Conservation (phyloP, 2,888 invertebrate species). For the Saturnia japonica region DNA sequence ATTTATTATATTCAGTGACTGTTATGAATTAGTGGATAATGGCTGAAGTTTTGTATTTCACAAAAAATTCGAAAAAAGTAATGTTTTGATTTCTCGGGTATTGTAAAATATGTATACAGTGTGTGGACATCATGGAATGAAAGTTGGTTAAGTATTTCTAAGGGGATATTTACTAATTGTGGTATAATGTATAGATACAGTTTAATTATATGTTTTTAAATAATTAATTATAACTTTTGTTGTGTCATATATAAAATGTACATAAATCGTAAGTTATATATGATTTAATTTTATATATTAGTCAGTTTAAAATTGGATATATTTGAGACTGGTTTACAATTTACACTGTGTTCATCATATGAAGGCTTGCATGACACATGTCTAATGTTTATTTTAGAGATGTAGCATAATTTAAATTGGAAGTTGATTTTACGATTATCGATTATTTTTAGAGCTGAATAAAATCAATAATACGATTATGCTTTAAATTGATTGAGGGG, state of each 20-base stretch:
- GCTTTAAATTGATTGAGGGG: no score
- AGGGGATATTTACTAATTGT: neutral
- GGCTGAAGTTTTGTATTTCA: no score
- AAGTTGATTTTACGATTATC: no score
- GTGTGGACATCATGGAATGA: neutral
- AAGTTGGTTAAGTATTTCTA: neutral
- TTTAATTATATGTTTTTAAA: neutral
- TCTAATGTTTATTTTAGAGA: no score
- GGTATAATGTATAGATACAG: neutral
- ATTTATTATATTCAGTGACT: neutral
- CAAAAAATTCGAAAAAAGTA: no score
- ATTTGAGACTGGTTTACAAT: neutral
- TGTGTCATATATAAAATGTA: neutral
- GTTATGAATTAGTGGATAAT: no score
- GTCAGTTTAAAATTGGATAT: neutral
- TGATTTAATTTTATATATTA: neutral
- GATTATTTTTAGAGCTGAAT: no score
- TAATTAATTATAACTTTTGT: neutral
- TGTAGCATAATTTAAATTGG: no score
- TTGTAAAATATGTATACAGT: neutral
- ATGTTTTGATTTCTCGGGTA: neutral
- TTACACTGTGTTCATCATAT: no score
- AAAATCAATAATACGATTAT: no score
- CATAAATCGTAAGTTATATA: neutral
- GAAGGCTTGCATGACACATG: no score